These are phyloP conservation scores for Pseudobourletiella spinata DNA, from an alignment of 1,140 invertebrate species.

Conservation along the genomic window DNA sequence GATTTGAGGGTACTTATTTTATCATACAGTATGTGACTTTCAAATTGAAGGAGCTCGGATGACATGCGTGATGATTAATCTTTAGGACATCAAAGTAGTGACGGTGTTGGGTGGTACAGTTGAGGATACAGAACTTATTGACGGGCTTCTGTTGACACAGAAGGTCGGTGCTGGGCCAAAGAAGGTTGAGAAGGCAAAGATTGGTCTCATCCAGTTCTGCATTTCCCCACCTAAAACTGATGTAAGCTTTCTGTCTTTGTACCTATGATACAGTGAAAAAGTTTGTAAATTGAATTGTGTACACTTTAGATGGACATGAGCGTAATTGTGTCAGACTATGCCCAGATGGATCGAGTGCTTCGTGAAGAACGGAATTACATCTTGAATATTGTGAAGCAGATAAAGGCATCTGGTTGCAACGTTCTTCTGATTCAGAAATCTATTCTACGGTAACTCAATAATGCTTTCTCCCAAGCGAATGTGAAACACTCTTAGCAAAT, in stretches of 20 bases:
- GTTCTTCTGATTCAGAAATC: constrained; percentile 98
- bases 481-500: too few species aligned
- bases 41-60: neutral
- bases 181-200: constrained; percentile 93
- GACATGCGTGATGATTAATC: neutral
- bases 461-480: too few species aligned
- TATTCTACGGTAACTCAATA: constrained; percentile 71
- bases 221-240: constrained; percentile 99
- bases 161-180: constrained; percentile 83
- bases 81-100: constrained; percentile 84
- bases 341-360: constrained; percentile 97
- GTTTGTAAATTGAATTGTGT: neutral
- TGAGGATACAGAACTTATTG: constrained; percentile 93
- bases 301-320: constrained; percentile 89
- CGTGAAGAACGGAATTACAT: constrained; percentile 97
- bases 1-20: constrained; percentile 49
- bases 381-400: constrained; percentile 96
- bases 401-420: constrained; percentile 97
- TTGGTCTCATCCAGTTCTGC: constrained; percentile 98
- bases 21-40: neutral
- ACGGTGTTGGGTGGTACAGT: constrained; percentile 94
- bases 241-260: constrained; percentile 51
- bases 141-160: constrained; percentile 90
- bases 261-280: neutral
- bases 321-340: constrained; percentile 95